Base-by-base conservation (phyloP, 2,888 invertebrate genomes). In the Formica aserva region DNA sequence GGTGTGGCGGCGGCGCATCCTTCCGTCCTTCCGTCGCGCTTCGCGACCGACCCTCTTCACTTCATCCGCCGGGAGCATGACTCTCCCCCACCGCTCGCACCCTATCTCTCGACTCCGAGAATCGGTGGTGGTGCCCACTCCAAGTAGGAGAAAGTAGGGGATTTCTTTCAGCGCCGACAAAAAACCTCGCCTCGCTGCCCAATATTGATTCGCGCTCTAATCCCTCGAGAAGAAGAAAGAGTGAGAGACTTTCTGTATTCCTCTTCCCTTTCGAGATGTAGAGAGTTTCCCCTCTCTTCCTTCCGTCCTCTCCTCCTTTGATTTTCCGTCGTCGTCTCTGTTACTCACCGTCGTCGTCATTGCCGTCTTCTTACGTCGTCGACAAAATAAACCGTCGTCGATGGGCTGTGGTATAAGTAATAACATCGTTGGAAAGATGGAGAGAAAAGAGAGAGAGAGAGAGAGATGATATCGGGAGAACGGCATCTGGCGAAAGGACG, bases 191-290 rank as follows among this genome's bases (percentile, higher is more conserved):
- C 90, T 92, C 93, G 91, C 92, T 93, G 93, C 93, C 93, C 94
- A 94, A 94, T 94, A 94, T 94, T 94, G 94, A 94, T 94, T 94
- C 93, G 92, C 90, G 91, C 93, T 94, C 93, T 94, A 94, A 94
- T 94, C 94, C 93, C 92, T 91, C 60, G 78, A 55, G 74, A 80
- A 80, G 60, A 60, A 72, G 57, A 78, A 57, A 38, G 72, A 80
- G 60, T n/a, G 74, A 80, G 57, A 78, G 38, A 41, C 29, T 91
- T 91, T 90, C 91, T 90, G 74, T 48, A 4, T 32, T 29, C 80
- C 65, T 57, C n/a, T 22, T 55, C 26, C 18, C 71, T 74, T 60
- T 71, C 69, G 18, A 57, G 9, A 9, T 9, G 38, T 62, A 26
- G 26, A 18, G 26, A 32, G 32, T 32, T 69, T n/a, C 29, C 32